phyloP scores from a whole-genome alignment of 2,797 vertebrate species.

The Todus mexicanus region DNA sequence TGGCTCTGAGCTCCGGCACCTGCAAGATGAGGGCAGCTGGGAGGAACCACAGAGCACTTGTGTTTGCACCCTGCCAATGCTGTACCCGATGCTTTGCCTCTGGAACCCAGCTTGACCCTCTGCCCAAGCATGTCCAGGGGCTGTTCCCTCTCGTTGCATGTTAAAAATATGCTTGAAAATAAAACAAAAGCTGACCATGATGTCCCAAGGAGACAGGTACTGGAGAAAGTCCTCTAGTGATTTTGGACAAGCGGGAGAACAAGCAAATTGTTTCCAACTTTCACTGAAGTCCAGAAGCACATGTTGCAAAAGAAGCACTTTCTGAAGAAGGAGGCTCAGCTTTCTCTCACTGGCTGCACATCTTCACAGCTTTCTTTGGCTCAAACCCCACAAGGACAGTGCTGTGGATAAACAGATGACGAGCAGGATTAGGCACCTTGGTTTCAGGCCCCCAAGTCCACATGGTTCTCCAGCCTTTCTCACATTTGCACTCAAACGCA shows the following conservation, averaged over 20 bases:
- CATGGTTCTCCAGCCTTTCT: background rate
- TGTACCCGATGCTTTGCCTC: rapidly evolving
- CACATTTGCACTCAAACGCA: background rate
- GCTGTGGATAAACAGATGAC: background rate
- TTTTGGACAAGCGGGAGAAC: background rate
- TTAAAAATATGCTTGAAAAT: background rate
- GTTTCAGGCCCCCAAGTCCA: background rate
- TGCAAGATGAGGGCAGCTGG: background rate
- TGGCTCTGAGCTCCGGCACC: background rate
- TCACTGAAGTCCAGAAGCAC: background rate
- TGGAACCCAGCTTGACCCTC: background rate
- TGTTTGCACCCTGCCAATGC: background rate
- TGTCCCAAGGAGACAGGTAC: background rate
- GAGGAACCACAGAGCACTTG: background rate
- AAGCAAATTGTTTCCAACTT: background rate
- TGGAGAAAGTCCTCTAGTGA: background rate
- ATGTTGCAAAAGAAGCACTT: background rate
- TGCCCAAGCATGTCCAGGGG: background rate
- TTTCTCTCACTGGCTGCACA: background rate
- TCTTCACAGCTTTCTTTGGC: background rate
- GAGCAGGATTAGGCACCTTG: background rate
- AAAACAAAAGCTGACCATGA: background rate
- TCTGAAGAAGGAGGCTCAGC: background rate
- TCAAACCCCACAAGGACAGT: background rate
- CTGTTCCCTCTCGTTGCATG: background rate